Evolutionary conservation across 2,113 vertebrate species (phyloP).

Genomic region (Pavo muticus): DNA sequence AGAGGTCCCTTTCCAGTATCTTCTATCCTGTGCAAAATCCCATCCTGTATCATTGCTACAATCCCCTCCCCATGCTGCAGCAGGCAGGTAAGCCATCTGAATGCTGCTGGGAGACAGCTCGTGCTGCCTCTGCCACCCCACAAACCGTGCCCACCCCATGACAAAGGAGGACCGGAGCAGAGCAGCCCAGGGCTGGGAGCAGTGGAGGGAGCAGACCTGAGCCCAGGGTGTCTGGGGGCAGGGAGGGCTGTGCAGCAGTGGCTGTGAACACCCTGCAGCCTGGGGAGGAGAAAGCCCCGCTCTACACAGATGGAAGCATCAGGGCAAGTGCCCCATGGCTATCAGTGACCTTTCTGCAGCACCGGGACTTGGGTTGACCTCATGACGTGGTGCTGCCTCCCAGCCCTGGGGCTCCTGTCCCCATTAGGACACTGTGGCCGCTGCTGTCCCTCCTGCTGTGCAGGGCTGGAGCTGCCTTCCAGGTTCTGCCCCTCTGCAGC

Average conservation of each 20-base stretch:
- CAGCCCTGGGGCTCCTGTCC: background rate
- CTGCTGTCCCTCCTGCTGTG: background rate
- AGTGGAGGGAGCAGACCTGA: background rate
- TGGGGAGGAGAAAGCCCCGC: background rate
- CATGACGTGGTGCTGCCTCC: accelerated
- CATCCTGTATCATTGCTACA: background rate
- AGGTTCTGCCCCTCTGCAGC: background rate
- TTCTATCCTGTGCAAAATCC: background rate
- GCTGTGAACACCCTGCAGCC: background rate
- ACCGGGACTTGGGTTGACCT: background rate
- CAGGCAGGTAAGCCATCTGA: background rate
- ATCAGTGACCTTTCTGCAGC: background rate
- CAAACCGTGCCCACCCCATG: background rate
- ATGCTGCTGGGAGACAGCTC: background rate
- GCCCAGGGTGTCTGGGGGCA: background rate
- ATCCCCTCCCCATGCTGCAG: background rate
- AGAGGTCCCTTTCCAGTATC: background rate
- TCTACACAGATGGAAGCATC: background rate
- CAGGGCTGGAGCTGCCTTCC: background rate
- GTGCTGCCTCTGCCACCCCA: background rate
- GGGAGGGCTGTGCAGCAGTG: accelerated
- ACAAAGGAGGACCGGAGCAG: background rate
- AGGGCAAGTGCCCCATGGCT: background rate
- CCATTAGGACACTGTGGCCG: accelerated
- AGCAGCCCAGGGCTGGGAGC: background rate